Evolutionary conservation across 2,113 vertebrate genomes (phyloP), one percentile per base, ranked within the genome.

Genomic region (Psittacula cyanocephala): DNA sequence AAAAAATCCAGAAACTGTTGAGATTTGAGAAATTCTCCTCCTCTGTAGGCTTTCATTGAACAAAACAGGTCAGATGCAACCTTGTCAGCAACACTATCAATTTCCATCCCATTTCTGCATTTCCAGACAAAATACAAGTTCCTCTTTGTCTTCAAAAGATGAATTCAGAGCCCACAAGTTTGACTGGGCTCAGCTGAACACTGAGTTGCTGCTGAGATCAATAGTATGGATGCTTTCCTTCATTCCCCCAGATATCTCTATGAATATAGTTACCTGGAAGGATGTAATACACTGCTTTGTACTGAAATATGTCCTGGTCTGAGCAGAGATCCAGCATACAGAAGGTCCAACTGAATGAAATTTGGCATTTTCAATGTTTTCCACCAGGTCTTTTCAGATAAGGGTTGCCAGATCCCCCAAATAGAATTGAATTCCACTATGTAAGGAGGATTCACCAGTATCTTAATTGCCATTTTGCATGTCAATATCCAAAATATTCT

Each of bases 181-280:
- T 57, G 46, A 11, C 55, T 20, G 52, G 53, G 67, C 27, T 76
- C 67, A 46, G 8, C 33, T 81, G 68, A 74, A 60, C 80, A 88
- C 68, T 33, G 37, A 52, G 10, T 29, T 71, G 47, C 44, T 63
- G 77, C 55, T 23, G 78, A 89, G 74, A 91, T 89, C 69, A 28
- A 86, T 50, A 70, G 68, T 74, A 78, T 2, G 0, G 72, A 25
- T 68, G 24, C 31, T 29, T 33, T 11, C 44, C 57, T 19, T 82
- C 63, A 2, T 15, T 64, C 37, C 39, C 57, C 47, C 39, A 16
- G 43, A 64, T 0, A 0, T 27, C 47, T 57, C n/a, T 19, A 10
- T 80, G 76, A 83, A 81, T 67, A 69, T 15, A 52, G 46, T 63
- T 76, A 94, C 82, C 67, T 79, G 79, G 14, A 65, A 93, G 70